A percentile compares a stretch with the other conserved stretches of the same genome.
Evolutionary conservation across 2,113 vertebrate species (phyloP).

Genomic region (Dipodomys stephensi): DNA sequence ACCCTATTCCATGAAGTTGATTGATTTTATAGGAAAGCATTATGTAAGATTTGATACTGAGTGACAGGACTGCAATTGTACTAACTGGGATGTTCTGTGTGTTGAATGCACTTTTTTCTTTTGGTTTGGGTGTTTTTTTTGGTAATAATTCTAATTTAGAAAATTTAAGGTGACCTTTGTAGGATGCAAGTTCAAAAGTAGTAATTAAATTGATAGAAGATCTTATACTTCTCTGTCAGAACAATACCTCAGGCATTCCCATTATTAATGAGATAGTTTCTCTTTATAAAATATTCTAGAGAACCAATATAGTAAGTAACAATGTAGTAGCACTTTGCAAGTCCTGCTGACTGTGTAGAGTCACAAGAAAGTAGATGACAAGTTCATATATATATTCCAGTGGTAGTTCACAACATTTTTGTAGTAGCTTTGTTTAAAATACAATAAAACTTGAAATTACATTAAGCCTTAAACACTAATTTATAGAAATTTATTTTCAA

Average conservation of each 20-base stretch:
- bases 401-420: background rate
- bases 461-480: background rate
- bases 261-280: slow-evolving; percentile 5
- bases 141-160: background rate
- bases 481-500: background rate
- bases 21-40: slow-evolving; percentile 21
- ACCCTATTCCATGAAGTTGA: background rate
- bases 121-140: too few species aligned
- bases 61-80: background rate
- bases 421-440: background rate
- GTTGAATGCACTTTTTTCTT: too few species aligned
- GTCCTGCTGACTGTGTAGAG: background rate
- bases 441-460: background rate
- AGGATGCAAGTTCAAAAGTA: slow-evolving; percentile 26
- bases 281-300: background rate
- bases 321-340: background rate
- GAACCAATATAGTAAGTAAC: slow-evolving; percentile 1
- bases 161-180: background rate
- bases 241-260: background rate
- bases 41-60: background rate
- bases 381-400: background rate
- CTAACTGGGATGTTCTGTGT: too few species aligned
- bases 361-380: background rate
- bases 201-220: slow-evolving; percentile 30
- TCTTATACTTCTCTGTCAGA: background rate